Base-by-base conservation (phyloP, 2,797 vertebrate genomes). In the Alcedo quadribrachys region DNA sequence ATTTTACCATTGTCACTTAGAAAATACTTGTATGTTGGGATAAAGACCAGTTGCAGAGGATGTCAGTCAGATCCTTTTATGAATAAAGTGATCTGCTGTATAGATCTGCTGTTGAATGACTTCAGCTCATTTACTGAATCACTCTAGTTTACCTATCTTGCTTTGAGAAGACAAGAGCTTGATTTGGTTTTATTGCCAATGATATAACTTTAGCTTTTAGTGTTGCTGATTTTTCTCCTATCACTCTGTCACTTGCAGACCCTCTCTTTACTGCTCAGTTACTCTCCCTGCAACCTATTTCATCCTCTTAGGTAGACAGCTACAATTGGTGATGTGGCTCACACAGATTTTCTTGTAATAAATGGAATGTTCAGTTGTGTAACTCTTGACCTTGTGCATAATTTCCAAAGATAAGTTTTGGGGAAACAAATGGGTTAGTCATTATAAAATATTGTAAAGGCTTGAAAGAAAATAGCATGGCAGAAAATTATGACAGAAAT, bases 341-440 rank as follows among this genome's bases (percentile, higher is more conserved):
- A 74, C 89, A 87, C 67, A 93, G 93, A 87, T 93, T 89, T 90
- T 93, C 92, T 86, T 92, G 89, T 94, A 94, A 94, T 87, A 94
- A 92, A 96, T 89, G 76, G 81, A 61, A 77, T 33, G 69, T 81
- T 87, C 87, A 76, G 69, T 90, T 83, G 74, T 94, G 82, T 84
- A 90, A 92, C 90, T 96, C 81, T 94, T 94, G 95, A 89, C 90
- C 93, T 95, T 94, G 87, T 94, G 81, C 93, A 94, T 94, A 94
- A 96, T 96, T 94, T 94, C 87, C 92, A 73, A 90, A 95, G 81
- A 78, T 84, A 95, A 89, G 69, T 94, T 96, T 96, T 69, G 69
- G 82, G 86, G 63, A 94, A 94, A 94, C 62, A 91, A 94, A 93
- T 84, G 66, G 90, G 62, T 90, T 91, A 89, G 81, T 87, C 76